A percentile compares a stretch with the other conserved stretches of the same genome.
These are phyloP conservation scores for Drosophila subpulchrella DNA, from an alignment of 1,140 invertebrate genomes.

Conservation along the genomic window DNA sequence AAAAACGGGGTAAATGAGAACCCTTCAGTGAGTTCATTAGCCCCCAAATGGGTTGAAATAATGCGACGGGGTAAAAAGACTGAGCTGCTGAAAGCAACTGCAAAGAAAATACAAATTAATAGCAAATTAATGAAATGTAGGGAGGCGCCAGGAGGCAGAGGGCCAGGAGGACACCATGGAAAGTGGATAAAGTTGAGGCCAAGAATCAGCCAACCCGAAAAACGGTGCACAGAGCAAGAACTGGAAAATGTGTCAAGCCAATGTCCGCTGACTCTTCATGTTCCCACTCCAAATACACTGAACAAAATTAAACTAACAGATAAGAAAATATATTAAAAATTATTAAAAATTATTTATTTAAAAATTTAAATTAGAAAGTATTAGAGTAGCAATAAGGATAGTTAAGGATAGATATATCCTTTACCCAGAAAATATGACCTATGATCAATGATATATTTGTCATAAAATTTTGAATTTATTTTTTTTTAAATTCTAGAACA, in stretches of 20 bases:
- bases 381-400: background rate
- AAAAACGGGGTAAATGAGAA: slow-evolving; percentile 17
- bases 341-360: too few relatives aligned
- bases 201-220: slow-evolving; percentile 71
- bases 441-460: too few relatives aligned
- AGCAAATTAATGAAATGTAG: slow-evolving; percentile 79
- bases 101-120: slow-evolving; percentile 83
- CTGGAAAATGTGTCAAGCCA: slow-evolving; percentile 78
- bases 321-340: background rate
- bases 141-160: slow-evolving; percentile 4
- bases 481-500: too few relatives aligned
- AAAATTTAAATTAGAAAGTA: background rate
- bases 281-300: background rate
- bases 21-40: slow-evolving; percentile 75
- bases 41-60: slow-evolving; percentile 79
- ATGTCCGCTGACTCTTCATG: slow-evolving; percentile 25
- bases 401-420: too few relatives aligned
- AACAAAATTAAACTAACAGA: background rate
- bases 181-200: slow-evolving; percentile 34
- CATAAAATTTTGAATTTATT: too few relatives aligned
- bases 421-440: too few relatives aligned
- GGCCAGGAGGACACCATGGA: slow-evolving; percentile 1
- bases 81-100: slow-evolving; percentile 42
- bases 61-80: slow-evolving; percentile 59
- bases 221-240: slow-evolving; percentile 63